Base-by-base conservation (phyloP, 1,140 invertebrate genomes). In the Dinothrombium tinctorium region DNA sequence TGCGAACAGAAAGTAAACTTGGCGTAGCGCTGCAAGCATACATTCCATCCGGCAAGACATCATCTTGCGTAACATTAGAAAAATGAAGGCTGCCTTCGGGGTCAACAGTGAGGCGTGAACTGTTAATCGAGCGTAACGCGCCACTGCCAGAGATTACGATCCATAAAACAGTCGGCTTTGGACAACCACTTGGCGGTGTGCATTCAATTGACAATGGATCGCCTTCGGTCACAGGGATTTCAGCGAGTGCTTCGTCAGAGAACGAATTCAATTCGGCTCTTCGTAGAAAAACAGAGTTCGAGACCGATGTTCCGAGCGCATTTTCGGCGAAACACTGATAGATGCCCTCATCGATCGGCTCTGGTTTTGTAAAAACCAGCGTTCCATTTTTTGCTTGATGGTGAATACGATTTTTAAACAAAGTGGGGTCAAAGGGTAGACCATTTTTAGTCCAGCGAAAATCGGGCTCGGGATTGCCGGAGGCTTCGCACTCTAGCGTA, bases 301-400 rank as follows among this genome's bases (percentile, higher is more conserved):
- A 87, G 0, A 83, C 83, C 11, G 86, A 83, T 3, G 69, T 78
- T 33, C 92, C 92, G 67, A 83, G 84, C 51, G 81, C 75, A 55
- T 99, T 98, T 50, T 73, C 69, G 0, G 90, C 90, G 58, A 89
- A 86, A 61, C 92, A 99, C 55, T 96, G 89, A 59, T 96, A 98
- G 49, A 92, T 77, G 23, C 87, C 59, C 63, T 50, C 64, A 60
- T 95, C 89, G 53, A 89, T 86, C 50, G 89, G 76, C 39, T 73
- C 65, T 0, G 87, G 86, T 46, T 68, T 68, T 25, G 78, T 75
- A 40, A 94, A 78, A 5, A 90, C 76, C 8, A 96, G 61, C 0
- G 86, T 90, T 40, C 87, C 87, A 47, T 79, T 64, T 2, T 83
- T 81, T 0, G 80, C 75, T 50, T 90, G 82, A 54, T 87, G 80